Evolutionary conservation across 2,113 vertebrate genomes (phyloP).

Genomic region (Capra hircus): DNA sequence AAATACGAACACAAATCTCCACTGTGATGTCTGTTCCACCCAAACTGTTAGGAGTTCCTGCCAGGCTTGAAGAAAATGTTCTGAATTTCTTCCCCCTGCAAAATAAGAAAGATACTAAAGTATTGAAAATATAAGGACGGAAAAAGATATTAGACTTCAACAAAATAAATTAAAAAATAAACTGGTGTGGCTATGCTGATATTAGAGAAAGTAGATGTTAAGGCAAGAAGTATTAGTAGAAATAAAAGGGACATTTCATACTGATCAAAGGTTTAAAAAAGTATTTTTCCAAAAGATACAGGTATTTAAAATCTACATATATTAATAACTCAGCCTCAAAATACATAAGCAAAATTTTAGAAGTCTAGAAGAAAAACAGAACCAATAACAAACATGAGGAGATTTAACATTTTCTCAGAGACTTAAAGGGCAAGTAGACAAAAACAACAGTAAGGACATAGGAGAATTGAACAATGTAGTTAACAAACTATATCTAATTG

Average conservation of each 20-base stretch:
- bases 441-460: background rate
- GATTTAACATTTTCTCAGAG: background rate
- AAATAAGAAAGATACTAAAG: background rate
- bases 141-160: background rate
- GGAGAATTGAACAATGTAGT: background rate
- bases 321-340: background rate
- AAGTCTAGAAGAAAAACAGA: background rate
- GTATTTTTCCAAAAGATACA: background rate
- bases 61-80: slow-evolving; percentile 77
- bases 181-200: background rate
- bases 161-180: background rate
- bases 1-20: background rate
- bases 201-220: background rate
- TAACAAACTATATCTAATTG: background rate
- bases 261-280: background rate
- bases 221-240: background rate
- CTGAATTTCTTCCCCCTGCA: slow-evolving; percentile 67
- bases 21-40: slow-evolving; percentile 80
- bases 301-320: background rate
- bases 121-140: background rate
- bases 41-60: slow-evolving; percentile 75
- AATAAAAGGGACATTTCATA: background rate
- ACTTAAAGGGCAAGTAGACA: background rate
- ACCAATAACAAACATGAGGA: background rate
- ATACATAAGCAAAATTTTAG: background rate